Conservation (phyloP, 1,140 invertebrate genomes). For the Vanessa atalanta region DNA sequence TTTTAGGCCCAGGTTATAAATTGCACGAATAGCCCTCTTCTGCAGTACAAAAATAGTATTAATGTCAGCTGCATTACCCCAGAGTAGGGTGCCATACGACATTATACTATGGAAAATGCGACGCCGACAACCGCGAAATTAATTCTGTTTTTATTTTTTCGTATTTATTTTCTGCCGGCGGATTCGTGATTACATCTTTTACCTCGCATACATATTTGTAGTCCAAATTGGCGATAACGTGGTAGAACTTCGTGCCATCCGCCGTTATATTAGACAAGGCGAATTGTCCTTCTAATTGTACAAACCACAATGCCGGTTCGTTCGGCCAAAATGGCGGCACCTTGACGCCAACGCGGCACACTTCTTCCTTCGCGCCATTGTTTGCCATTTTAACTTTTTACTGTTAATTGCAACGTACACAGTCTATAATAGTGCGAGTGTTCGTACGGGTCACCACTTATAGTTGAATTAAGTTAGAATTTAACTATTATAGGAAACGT, state of each 20-base stretch:
- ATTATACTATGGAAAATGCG: too few species aligned
- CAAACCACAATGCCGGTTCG: slow-evolving; percentile 18
- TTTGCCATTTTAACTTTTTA: neutral
- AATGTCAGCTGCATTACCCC: too few species aligned
- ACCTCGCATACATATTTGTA: slow-evolving; percentile 23
- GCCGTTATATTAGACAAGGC: slow-evolving; percentile 21
- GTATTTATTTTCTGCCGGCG: slow-evolving; percentile 22
- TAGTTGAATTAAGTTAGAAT: too few species aligned
- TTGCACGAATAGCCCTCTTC: too few species aligned
- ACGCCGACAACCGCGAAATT: slow-evolving; percentile 42
- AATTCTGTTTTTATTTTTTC: slow-evolving; percentile 45
- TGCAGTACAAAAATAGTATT: too few species aligned
- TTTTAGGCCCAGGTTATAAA: too few species aligned
- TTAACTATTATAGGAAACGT: too few species aligned
- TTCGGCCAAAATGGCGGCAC: slow-evolving; percentile 43
- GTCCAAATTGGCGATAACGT: slow-evolving; percentile 25
- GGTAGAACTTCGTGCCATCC: slow-evolving; percentile 36
- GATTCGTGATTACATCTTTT: slow-evolving; percentile 23
- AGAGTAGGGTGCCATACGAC: too few species aligned
- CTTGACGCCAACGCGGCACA: slow-evolving; percentile 26
- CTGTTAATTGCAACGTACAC: neutral
- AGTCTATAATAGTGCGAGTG: too few species aligned
- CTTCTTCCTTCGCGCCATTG: neutral
- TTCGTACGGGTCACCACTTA: too few species aligned
- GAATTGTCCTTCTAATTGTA: slow-evolving; percentile 9